A percentile compares a stretch with the other conserved stretches of the same genome.
These are phyloP conservation scores for Lepisosteus oculatus DNA, from an alignment of 2,113 vertebrate species.

Conservation along the genomic window DNA sequence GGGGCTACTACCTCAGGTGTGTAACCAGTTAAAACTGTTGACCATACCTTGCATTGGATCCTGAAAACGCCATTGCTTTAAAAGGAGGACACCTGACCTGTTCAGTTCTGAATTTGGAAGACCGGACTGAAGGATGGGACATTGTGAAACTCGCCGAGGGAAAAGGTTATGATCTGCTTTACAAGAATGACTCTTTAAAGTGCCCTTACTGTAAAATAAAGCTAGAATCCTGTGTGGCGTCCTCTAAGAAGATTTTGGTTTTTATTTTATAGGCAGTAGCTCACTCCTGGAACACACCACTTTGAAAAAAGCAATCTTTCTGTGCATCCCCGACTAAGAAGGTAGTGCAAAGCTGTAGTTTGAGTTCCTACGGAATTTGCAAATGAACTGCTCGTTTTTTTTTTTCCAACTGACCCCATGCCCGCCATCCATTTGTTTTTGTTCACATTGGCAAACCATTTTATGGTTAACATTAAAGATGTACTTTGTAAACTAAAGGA, in stretches of 20 bases:
- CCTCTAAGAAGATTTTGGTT: conserved; percentile 65
- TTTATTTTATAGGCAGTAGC: conserved; percentile 54
- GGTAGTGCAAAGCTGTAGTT: conserved; percentile 75
- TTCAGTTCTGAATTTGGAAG: conserved; percentile 76
- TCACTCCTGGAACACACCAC: conserved; percentile 64
- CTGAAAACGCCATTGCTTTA: conserved; percentile 69
- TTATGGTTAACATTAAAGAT: conserved; percentile 40
- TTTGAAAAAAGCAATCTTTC: conserved; percentile 43
- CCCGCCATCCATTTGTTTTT: conserved; percentile 24
- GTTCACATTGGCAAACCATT: conserved; percentile 36
- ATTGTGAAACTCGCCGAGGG: conserved; percentile 67
- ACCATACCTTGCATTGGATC: conserved; percentile 74
- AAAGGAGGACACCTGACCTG: conserved; percentile 54
- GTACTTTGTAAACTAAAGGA: conserved; percentile 34
- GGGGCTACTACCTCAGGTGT: conserved; percentile 85
- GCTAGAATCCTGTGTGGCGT: conserved; percentile 61
- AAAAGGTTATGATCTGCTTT: conserved; percentile 73
- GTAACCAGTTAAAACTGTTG: conserved; percentile 79
- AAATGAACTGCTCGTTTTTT: conserved; percentile 36
- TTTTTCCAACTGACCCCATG: neutral
- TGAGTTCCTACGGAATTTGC: conserved; percentile 38
- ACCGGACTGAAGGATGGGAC: conserved; percentile 32
- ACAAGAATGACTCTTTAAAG: conserved; percentile 82
- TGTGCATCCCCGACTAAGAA: conserved; percentile 49
- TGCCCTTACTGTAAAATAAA: conserved; percentile 86